A percentile compares a stretch with the other conserved stretches of the same genome.
phyloP scores from a whole-genome alignment of 2,888 invertebrate genomes.

The Oscheius onirici region DNA sequence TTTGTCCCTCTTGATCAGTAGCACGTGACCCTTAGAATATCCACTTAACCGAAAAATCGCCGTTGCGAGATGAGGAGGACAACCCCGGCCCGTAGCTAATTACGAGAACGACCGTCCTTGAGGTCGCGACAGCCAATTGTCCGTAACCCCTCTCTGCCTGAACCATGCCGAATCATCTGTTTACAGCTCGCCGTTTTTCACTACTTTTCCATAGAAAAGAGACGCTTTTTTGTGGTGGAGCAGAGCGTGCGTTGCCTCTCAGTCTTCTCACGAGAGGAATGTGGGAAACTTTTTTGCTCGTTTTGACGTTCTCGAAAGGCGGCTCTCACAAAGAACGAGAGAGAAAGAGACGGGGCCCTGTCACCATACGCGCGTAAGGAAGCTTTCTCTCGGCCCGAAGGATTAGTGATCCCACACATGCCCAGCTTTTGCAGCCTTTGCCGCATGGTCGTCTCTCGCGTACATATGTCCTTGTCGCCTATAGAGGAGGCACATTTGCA shows the following conservation, averaged over 20 bases:
- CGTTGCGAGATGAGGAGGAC: constrained; percentile 8
- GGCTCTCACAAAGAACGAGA: constrained; percentile 3
- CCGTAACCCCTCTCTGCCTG: background rate
- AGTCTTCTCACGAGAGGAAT: background rate
- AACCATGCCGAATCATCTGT: background rate
- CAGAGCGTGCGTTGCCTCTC: constrained; percentile 1
- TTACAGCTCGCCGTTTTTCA: no score
- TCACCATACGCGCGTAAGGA: constrained; percentile 8
- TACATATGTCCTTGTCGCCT: no score
- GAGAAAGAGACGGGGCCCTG: background rate
- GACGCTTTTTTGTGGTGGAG: no score
- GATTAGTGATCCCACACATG: constrained; percentile 5
- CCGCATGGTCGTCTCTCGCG: no score
- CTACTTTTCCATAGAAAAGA: no score
- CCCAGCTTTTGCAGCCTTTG: background rate
- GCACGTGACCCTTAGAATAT: background rate
- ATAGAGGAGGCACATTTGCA: no score
- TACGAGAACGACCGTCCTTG: constrained; percentile 20
- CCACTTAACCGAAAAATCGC: background rate
- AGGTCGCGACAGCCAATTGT: constrained; percentile 22
- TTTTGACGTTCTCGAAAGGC: constrained; percentile 11
- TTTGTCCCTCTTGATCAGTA: background rate
- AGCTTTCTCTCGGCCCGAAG: background rate
- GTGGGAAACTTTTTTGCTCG: background rate
- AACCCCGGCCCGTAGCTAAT: constrained; percentile 25